These are phyloP conservation scores for Microctenopoma lineatum DNA, from an alignment of 2,797 vertebrate genomes.

Conservation along the genomic window DNA sequence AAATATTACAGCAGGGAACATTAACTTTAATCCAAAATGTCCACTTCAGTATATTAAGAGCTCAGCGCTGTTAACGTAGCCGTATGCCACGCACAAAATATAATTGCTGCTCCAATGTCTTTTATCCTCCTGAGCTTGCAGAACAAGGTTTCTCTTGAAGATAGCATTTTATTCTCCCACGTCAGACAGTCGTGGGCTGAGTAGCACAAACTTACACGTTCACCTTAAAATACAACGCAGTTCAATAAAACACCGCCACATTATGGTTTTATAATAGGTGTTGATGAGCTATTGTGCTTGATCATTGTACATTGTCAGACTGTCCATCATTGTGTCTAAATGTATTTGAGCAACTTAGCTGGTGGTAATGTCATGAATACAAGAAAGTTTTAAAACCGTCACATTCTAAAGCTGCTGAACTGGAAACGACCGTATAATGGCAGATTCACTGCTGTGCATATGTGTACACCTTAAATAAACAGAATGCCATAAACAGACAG, in stretches of 20 bases:
- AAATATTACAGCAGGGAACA: neutral
- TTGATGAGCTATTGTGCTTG: neutral
- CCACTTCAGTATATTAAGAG: neutral
- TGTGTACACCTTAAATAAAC: conserved; percentile 36
- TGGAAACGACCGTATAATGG: conserved; percentile 16
- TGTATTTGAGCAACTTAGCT: neutral
- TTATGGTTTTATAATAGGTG: neutral
- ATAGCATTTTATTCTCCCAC: neutral
- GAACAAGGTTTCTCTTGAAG: neutral
- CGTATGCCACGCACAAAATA: conserved; percentile 6
- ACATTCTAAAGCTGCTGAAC: conserved; percentile 39
- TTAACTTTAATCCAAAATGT: neutral
- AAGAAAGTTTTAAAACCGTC: conserved; percentile 31
- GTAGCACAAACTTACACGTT: neutral
- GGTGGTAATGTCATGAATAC: neutral
- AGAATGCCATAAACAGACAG: conserved; percentile 41
- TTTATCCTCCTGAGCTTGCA: conserved; percentile 4
- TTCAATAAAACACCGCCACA: neutral
- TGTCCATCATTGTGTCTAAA: neutral
- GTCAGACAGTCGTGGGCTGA: neutral
- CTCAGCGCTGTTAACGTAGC: neutral
- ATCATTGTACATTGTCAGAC: neutral
- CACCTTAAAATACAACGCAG: neutral
- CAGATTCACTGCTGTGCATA: neutral
- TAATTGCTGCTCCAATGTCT: neutral